phyloP scores from a whole-genome alignment of 2,888 invertebrate species.

The Cephus sareptanus region DNA sequence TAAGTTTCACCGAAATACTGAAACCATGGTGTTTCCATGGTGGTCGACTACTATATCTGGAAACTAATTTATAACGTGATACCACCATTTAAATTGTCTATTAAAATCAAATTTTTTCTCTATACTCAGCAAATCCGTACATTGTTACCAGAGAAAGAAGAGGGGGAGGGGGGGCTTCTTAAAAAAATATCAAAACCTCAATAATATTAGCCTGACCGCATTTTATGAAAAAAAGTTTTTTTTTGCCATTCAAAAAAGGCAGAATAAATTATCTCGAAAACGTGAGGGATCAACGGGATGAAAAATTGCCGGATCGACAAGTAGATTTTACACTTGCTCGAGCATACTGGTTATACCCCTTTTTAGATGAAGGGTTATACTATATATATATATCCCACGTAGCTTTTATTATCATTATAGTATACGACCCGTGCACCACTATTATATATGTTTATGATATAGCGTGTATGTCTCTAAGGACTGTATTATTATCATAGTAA shows the following conservation, averaged over 20 bases:
- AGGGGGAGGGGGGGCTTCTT: fast-evolving
- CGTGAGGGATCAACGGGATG: not conserved
- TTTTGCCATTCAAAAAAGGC: not conserved
- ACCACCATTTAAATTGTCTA: not conserved
- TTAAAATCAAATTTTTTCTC: not conserved
- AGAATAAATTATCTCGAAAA: not conserved
- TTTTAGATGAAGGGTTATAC: not conserved
- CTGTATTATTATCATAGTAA: not conserved
- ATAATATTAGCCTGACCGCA: not conserved
- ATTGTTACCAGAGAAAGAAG: not conserved
- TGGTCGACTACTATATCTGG: not conserved
- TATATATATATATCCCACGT: too few species aligned
- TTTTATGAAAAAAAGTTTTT: not conserved
- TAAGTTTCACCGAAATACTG: not conserved
- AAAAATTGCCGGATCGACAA: not conserved
- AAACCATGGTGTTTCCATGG: not conserved
- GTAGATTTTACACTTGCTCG: not conserved
- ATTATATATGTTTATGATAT: not conserved
- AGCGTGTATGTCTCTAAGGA: not conserved
- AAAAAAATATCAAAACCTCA: not conserved
- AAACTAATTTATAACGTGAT: not conserved
- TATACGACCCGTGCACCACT: not conserved
- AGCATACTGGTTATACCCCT: not conserved
- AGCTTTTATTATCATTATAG: not conserved
- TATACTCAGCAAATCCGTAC: not conserved